phyloP scores from a whole-genome alignment of 2,113 vertebrate species.

The Heterocephalus glaber region DNA sequence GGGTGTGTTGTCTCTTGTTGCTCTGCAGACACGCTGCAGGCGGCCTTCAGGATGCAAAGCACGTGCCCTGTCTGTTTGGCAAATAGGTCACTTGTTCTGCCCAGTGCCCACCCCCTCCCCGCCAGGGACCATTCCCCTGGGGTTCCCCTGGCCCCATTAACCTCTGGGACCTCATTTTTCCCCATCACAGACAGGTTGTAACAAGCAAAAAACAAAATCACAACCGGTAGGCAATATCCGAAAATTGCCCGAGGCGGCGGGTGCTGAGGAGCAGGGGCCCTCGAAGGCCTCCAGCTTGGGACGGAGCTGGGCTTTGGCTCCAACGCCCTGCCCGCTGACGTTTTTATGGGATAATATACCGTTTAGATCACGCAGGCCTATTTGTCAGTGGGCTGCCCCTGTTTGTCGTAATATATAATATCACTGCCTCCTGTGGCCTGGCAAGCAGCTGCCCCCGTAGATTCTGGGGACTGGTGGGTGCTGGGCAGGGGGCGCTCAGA shows the following conservation, averaged over 20 bases:
- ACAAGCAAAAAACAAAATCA: not conserved
- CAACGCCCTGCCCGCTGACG: slow-evolving; percentile 50
- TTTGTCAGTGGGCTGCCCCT: slow-evolving; percentile 67
- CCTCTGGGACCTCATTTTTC: not conserved
- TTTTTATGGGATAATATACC: slow-evolving; percentile 76
- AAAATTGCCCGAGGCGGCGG: not conserved
- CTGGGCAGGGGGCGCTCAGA: not conserved
- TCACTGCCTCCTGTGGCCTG: not conserved
- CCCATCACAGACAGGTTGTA: not conserved
- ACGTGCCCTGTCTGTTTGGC: not conserved
- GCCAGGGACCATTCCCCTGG: not conserved
- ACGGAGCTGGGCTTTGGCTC: not conserved
- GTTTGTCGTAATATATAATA: not conserved
- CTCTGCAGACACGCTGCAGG: no score
- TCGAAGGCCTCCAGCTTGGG: not conserved
- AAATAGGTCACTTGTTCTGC: not conserved
- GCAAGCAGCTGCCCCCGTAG: not conserved
- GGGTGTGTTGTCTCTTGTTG: rapidly evolving
- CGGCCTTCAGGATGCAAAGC: not conserved
- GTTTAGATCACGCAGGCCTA: not conserved
- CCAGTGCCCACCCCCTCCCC: not conserved
- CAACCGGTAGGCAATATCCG: not conserved
- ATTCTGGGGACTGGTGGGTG: not conserved
- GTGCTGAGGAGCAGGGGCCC: not conserved
- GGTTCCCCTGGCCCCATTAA: not conserved